A percentile compares a stretch with the other conserved stretches of the same genome.
phyloP scores from a whole-genome alignment of 1,140 invertebrate genomes.

The Micrasema longulum region DNA sequence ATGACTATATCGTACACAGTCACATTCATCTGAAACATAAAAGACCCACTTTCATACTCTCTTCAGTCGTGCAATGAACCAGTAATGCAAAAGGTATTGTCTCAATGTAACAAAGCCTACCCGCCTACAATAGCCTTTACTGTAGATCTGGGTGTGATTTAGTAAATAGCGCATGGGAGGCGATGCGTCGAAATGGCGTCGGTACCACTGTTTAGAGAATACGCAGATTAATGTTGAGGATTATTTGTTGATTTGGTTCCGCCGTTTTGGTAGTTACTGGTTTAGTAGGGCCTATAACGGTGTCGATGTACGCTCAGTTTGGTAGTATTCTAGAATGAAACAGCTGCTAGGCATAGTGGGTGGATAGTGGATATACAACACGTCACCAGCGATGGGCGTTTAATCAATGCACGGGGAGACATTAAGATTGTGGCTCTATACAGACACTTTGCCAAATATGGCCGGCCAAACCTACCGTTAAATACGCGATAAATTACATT shows the following conservation, averaged over 20 bases:
- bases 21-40: constrained; percentile 5
- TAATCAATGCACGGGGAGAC: constrained; percentile 25
- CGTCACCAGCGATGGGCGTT: constrained; percentile 33
- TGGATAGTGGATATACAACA: constrained; percentile 6
- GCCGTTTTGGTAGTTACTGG: not conserved
- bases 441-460: constrained; percentile 20
- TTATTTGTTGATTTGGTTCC: not conserved
- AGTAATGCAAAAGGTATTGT: constrained; percentile 30
- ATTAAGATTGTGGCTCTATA: constrained; percentile 6
- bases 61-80: constrained; percentile 31
- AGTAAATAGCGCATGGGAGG: not conserved
- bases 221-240: not conserved
- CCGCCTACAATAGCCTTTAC: constrained; percentile 37
- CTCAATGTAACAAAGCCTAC: constrained; percentile 37
- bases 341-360: constrained; percentile 34
- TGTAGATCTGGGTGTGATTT: not conserved
- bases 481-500: not conserved
- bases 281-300: constrained; percentile 17
- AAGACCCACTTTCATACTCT: constrained; percentile 34
- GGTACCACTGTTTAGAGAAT: not conserved
- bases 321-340: constrained; percentile 25
- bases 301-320: constrained; percentile 10
- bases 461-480: not conserved
- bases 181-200: not conserved
- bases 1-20: not conserved